Evolutionary conservation across 2,888 invertebrate species (phyloP).

Genomic region (Pollenia amentaria): DNA sequence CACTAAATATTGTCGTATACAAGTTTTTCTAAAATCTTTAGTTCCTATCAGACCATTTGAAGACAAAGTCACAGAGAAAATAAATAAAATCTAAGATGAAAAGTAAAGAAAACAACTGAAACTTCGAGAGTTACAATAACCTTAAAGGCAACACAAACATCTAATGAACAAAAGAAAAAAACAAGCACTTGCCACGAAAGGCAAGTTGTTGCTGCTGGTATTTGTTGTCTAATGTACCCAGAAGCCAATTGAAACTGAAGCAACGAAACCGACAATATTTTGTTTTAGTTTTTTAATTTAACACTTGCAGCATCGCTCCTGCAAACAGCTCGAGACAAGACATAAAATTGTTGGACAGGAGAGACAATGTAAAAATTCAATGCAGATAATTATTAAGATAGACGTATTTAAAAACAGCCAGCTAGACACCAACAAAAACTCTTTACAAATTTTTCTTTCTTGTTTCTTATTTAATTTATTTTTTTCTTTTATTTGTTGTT

Average conservation of each 20-base stretch:
- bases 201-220: slow-evolving; percentile 38
- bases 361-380: background rate
- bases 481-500: background rate
- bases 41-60: background rate
- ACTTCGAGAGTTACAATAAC: slow-evolving; percentile 61
- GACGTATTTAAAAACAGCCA: slow-evolving; percentile 42
- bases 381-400: slow-evolving; percentile 4
- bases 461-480: slow-evolving; percentile 19
- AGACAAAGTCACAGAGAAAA: slow-evolving; percentile 10
- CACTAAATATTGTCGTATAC: too few relatives aligned
- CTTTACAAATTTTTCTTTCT: slow-evolving; percentile 19
- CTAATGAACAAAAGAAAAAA: slow-evolving; percentile 17
- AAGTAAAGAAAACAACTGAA: slow-evolving; percentile 9
- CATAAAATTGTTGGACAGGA: slow-evolving; percentile 47
- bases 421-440: slow-evolving; percentile 33
- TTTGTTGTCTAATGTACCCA: slow-evolving; percentile 38
- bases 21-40: background rate
- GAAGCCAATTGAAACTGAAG: slow-evolving; percentile 70
- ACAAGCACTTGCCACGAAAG: slow-evolving; percentile 54
- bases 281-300: background rate
- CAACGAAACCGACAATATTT: slow-evolving; percentile 56
- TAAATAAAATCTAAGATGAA: slow-evolving; percentile 30
- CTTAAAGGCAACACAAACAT: slow-evolving; percentile 57
- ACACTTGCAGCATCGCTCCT: slow-evolving; percentile 27
- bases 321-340: slow-evolving; percentile 10